Evolutionary conservation across 2,888 invertebrate species (phyloP), one percentile per base, ranked within the genome.

Genomic region (Leucania comma): DNA sequence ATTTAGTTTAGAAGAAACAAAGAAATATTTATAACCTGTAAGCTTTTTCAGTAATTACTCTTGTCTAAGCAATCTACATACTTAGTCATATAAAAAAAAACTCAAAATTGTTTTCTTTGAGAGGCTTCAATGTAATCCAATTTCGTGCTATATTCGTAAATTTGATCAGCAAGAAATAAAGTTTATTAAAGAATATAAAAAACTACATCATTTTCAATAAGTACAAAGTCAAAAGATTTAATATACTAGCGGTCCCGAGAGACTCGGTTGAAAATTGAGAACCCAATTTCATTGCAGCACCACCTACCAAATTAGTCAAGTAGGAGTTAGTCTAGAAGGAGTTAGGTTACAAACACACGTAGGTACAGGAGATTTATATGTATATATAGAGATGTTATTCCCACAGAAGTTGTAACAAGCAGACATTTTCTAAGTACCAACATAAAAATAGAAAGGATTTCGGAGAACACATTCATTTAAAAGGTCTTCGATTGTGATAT

Each of bases 401-500:
- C 12, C 0, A 62, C 8, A 20, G 24, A 3, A n/a, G 46, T 24
- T 29, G 29, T 29, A 29, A 20, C 29, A 20, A 14, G 46, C 14
- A 46, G 2, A 32, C 5, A 8, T 8, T 35, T 10, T 32, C 1
- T 8, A 24, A 24, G n/a, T 17, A 35, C 10, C 10, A 5, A 32
- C 22, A 2, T 48, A 22, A 48, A 61, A 42, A 62, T 35, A 48
- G 24, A 20, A 53, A 46, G 8, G 12, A 38, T 58, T 53, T 17
- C 17, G n/a, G 2, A 14, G n/a, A 48, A 3, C 6, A 68, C n/a
- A 51, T 58, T 58, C 17, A 48, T 24, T 10, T n/a, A 29, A 58
- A 76, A 54, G 29, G 0, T 12, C n/a, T 54, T 70, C 26, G 29
- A 32, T 35, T 57, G 32, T 50, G 42, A 68, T 29, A n/a, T 35